Percentiles rank a stretch among this genome's conserved stretches.
Conservation (phyloP, 2,888 invertebrate genomes). For the Andricus quercusramuli region DNA sequence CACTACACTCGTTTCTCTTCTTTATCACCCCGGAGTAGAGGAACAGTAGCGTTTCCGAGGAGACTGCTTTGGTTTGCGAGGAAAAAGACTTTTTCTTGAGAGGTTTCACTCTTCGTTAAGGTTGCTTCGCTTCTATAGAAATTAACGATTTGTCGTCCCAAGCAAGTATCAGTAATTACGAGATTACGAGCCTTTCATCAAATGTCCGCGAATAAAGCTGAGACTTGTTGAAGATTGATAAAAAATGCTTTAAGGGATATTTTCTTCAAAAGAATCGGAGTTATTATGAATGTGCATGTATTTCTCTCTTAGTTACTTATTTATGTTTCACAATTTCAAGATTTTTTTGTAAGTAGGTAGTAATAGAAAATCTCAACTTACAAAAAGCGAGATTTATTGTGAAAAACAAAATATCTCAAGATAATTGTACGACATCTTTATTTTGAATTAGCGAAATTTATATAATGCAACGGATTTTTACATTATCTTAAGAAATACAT, state of each 20-base stretch:
- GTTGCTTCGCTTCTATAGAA: not conserved
- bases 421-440: no score
- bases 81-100: not conserved
- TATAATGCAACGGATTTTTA: no score
- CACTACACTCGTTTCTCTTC: not conserved
- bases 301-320: not conserved
- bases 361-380: not conserved
- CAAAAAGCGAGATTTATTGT: not conserved
- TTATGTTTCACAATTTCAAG: not conserved
- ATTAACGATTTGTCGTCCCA: constrained; percentile 9
- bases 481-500: no score
- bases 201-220: constrained; percentile 8
- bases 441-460: no score
- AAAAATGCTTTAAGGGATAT: not conserved
- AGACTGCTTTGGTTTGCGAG: constrained; percentile 7
- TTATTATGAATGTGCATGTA: not conserved
- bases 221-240: constrained; percentile 1
- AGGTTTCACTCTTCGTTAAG: constrained; percentile 26
- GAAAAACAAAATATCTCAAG: no score
- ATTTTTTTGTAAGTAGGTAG: not conserved
- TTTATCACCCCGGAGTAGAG: constrained; percentile 39
- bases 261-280: not conserved
- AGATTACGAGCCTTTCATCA: constrained; percentile 6
- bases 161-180: constrained; percentile 11
- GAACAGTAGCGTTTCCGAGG: constrained; percentile 17